Evolutionary conservation across 2,888 invertebrate species (phyloP).

Genomic region (Bedellia somnulentella): DNA sequence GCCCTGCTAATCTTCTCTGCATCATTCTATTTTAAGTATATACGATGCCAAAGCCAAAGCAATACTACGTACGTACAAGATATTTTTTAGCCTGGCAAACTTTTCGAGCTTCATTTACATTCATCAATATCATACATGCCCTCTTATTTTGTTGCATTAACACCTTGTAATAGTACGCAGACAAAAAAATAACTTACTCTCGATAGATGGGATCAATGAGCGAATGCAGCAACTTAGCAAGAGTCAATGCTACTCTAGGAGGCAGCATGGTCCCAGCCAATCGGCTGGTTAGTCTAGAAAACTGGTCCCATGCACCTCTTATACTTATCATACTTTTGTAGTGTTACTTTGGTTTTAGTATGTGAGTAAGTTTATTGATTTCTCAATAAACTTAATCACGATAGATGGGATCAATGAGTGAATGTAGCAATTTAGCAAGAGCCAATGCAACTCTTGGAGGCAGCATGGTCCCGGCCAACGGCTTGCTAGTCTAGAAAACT

Average conservation of each 20-base stretch:
- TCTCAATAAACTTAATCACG: conserved; percentile 57
- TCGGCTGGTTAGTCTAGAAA: conserved; percentile 74
- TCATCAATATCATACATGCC: too few relatives aligned
- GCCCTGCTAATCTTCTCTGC: too few relatives aligned
- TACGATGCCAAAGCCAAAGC: too few relatives aligned
- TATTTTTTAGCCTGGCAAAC: too few relatives aligned
- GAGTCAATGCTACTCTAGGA: conserved; percentile 74
- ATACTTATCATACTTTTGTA: conserved; percentile 85
- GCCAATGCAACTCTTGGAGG: conserved; percentile 78
- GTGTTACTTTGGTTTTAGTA: conserved; percentile 50
- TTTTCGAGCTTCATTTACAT: too few relatives aligned
- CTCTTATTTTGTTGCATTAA: too few relatives aligned
- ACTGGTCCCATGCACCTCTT: conserved; percentile 91
- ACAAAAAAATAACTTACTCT: conserved; percentile 60
- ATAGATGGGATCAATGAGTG: conserved; percentile 85
- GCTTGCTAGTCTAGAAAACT: conserved; percentile 77
- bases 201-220: conserved; percentile 86
- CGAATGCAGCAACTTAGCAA: conserved; percentile 80
- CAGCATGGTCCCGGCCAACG: conserved; percentile 81
- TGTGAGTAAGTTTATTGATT: not conserved
- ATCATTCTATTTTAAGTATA: too few relatives aligned
- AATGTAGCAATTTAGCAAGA: conserved; percentile 78
- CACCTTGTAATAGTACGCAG: too few relatives aligned
- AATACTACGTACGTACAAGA: too few relatives aligned
- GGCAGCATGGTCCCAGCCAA: conserved; percentile 82